Conservation (phyloP, 2,113 vertebrate species). For the Bambusicola thoracicus region DNA sequence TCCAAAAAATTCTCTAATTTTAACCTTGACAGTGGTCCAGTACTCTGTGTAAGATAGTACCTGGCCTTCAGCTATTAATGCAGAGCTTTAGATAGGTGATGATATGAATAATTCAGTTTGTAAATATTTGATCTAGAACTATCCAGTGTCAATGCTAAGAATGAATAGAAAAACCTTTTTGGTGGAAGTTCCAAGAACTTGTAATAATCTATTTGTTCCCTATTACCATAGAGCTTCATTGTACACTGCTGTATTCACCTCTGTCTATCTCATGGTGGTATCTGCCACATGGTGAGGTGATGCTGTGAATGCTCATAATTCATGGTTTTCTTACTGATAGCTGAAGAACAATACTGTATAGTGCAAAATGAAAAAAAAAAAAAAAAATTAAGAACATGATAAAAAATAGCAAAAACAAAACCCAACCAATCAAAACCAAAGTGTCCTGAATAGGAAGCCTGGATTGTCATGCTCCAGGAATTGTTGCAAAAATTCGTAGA, state of each 20-base stretch:
- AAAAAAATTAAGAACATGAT: background rate
- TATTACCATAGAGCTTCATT: background rate
- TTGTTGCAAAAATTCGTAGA: background rate
- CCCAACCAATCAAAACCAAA: background rate
- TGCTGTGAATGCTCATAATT: background rate
- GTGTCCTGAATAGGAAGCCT: background rate
- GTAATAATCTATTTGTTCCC: background rate
- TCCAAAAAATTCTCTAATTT: background rate
- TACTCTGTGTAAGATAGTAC: background rate
- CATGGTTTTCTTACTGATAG: background rate
- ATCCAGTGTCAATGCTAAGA: background rate
- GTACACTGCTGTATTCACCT: background rate
- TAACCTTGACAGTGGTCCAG: background rate
- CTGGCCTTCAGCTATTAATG: background rate
- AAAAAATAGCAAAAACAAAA: background rate
- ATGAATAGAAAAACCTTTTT: background rate
- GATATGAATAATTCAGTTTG: background rate
- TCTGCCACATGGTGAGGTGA: background rate
- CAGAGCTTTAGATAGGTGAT: background rate
- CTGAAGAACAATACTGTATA: background rate
- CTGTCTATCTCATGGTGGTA: background rate
- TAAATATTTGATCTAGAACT: background rate
- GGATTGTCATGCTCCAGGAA: background rate
- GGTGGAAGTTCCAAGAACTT: background rate
- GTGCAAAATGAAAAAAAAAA: background rate